Base-by-base conservation (phyloP, 2,888 invertebrate genomes). In the Drosophila diplacantha region DNA sequence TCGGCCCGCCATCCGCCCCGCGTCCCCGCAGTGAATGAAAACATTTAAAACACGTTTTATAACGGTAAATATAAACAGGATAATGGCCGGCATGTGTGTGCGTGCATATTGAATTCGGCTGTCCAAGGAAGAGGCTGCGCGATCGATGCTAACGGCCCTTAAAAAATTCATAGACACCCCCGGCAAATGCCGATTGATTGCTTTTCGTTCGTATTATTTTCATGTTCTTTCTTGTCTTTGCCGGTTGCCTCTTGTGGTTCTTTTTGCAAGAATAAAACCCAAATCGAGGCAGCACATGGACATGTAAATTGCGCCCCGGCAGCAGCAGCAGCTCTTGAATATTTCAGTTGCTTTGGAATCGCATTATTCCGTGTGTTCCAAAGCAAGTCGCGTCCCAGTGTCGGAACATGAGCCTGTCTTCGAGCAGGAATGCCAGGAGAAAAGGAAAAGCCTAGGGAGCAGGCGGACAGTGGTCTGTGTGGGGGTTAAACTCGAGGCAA, bases 1-100 rank as follows among this genome's bases (percentile, higher is more conserved):
- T 20, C 20, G 8, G 14, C 41, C 18, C 14, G 29, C 5, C 18
- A 29, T 44, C 29, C 41, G n/a, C 12, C 14, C 22, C 31, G 12
- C 59, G 35, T 49, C 22, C 22, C 22, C 22, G 7, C 24, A 2
- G 3, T 83, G 78, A 83, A 84, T 77, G 75, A 81, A 75, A 81
- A 76, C 58, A 69, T 63, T 54, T 66, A 75, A 69, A 69, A 67
- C 74, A 81, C 71, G 71, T 81, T 79, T 71, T 66, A 72, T 57
- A 61, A 49, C 61, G 46, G 34, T 47, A 38, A 61, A 61, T 60
- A 65, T 52, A 37, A 46, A 44, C 43, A 49, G 43, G 55, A 34
- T 43, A 29, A 46, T 46, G 52, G 38, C 14, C 34, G 39, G 37
- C 20, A 11, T 22, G 47, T 38, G 43, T 47, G 22, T 20, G 37